phyloP scores from a whole-genome alignment of 92 coral and sea anemone genomes.

The Palythoa grandis region DNA sequence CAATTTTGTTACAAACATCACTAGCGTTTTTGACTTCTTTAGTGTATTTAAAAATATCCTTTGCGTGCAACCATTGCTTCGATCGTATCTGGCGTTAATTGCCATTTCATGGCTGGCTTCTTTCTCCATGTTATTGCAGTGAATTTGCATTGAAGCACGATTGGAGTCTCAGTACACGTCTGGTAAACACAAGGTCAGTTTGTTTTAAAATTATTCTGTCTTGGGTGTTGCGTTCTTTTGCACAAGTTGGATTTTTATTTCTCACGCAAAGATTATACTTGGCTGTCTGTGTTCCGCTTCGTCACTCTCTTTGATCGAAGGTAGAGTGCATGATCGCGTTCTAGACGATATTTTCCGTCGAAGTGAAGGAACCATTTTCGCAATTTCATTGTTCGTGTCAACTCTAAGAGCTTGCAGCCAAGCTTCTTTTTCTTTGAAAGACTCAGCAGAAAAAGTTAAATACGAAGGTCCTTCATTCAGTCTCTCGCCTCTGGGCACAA shows the following conservation, averaged over 20 bases:
- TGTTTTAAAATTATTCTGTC: background rate
- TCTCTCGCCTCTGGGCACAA: slow-evolving; percentile 84
- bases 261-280: slow-evolving; percentile 20
- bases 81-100: background rate
- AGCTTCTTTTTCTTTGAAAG: slow-evolving; percentile 64
- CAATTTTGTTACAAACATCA: no score
- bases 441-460: slow-evolving; percentile 67
- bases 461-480: slow-evolving; percentile 71
- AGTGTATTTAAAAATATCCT: background rate
- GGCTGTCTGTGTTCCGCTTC: slow-evolving; percentile 5
- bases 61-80: background rate
- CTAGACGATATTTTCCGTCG: slow-evolving; percentile 22
- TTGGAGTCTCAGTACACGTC: background rate
- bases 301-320: slow-evolving; percentile 26
- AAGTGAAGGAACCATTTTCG: background rate
- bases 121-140: background rate
- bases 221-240: background rate
- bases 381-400: slow-evolving; percentile 5
- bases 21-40: no score
- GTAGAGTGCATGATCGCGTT: slow-evolving; percentile 25
- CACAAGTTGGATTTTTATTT: background rate
- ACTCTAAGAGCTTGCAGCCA: slow-evolving; percentile 68
- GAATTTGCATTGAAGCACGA: background rate
- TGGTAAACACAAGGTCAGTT: background rate
- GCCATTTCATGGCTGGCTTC: background rate